Conservation (phyloP, 2,888 invertebrate species). For the Sthenelais limicola region DNA sequence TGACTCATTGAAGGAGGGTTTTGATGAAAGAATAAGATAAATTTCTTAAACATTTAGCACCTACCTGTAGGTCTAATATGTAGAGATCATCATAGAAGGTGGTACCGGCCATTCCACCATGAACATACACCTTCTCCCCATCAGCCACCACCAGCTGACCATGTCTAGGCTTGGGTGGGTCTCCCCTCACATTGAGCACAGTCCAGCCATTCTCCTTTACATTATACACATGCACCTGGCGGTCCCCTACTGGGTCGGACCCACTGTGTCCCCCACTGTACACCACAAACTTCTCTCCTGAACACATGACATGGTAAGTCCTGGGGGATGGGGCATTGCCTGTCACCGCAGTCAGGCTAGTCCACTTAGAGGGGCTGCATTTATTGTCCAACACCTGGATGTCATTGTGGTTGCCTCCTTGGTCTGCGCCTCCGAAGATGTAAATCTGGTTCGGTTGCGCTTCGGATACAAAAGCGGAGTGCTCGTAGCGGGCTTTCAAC, state of each 20-base stretch:
- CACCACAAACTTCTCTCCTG: slow-evolving; percentile 64
- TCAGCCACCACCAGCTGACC: slow-evolving; percentile 68
- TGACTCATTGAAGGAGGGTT: no score
- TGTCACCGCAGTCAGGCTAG: slow-evolving; percentile 53
- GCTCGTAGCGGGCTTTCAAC: slow-evolving; percentile 70
- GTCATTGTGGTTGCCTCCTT: slow-evolving; percentile 68
- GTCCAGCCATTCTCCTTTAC: slow-evolving; percentile 61
- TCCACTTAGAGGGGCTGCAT: slow-evolving; percentile 61
- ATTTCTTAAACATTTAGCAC: no score
- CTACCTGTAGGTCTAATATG: slow-evolving; percentile 62
- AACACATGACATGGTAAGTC: slow-evolving; percentile 64
- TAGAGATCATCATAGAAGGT: slow-evolving; percentile 70
- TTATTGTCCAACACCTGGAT: slow-evolving; percentile 64
- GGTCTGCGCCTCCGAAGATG: slow-evolving; percentile 70
- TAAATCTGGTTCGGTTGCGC: slow-evolving; percentile 62
- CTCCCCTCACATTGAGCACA: slow-evolving; percentile 60
- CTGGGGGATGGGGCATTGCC: slow-evolving; percentile 62
- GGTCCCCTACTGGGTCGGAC: slow-evolving; percentile 67
- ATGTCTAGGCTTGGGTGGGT: slow-evolving; percentile 69
- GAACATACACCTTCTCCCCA: slow-evolving; percentile 64
- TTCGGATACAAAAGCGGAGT: slow-evolving; percentile 63
- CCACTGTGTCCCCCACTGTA: slow-evolving; percentile 70
- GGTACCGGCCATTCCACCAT: slow-evolving; percentile 70
- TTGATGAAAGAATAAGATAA: no score
- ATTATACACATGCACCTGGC: slow-evolving; percentile 67